phyloP scores from a whole-genome alignment of 1,140 invertebrate genomes.

The Dinoponera quadriceps region DNA sequence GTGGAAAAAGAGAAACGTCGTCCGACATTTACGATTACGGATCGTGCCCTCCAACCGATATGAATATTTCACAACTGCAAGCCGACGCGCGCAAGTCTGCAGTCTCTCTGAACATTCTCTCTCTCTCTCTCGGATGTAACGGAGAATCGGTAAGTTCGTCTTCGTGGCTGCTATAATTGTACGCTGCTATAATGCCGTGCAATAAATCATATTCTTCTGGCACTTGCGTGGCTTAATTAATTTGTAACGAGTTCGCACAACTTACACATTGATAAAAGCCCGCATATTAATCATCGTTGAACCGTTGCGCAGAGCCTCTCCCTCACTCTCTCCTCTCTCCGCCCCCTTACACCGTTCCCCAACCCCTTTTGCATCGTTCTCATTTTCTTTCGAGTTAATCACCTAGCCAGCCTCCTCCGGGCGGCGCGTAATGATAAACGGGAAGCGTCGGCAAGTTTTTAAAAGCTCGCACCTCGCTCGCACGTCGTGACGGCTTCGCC shows the following conservation, averaged over 20 bases:
- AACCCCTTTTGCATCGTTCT: conserved; percentile 25
- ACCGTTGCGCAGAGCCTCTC: conserved; percentile 42
- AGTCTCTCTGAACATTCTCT: conserved; percentile 9
- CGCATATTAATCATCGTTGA: conserved; percentile 70
- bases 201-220: conserved; percentile 66
- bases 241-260: conserved; percentile 74
- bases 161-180: conserved; percentile 25
- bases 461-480: conserved; percentile 16
- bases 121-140: not conserved
- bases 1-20: not conserved
- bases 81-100: not conserved
- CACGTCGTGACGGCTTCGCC: conserved; percentile 14
- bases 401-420: not conserved
- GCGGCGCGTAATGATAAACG: conserved; percentile 42
- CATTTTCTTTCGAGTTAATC: conserved; percentile 67
- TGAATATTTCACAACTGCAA: not conserved
- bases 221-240: conserved; percentile 70
- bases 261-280: conserved; percentile 64
- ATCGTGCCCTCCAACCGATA: not conserved
- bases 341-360: not conserved
- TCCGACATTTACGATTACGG: not conserved
- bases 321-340: too few species aligned
- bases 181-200: conserved; percentile 18
- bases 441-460: conserved; percentile 37
- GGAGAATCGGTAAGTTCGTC: not conserved